Conservation (phyloP, 2,888 invertebrate species). For the Parascotia fuliginaria region DNA sequence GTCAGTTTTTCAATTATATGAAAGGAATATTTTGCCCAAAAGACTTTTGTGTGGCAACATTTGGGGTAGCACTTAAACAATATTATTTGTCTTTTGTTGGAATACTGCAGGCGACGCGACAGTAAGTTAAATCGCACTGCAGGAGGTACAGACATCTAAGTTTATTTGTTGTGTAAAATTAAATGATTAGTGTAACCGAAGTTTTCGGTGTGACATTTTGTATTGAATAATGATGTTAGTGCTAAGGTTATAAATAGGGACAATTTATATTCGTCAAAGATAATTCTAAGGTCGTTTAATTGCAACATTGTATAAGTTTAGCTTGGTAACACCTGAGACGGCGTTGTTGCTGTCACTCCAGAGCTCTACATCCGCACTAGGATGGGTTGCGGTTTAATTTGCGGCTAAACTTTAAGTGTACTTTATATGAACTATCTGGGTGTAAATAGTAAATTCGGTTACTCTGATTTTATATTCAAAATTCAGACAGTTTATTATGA, state of each 20-base stretch:
- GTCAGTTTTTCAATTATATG: conserved; percentile 41
- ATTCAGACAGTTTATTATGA: no score
- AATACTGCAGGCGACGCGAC: background rate
- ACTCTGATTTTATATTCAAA: no score
- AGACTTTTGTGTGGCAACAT: conserved; percentile 18
- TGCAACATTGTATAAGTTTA: background rate
- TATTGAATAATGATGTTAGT: background rate
- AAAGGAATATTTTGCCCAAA: conserved; percentile 22
- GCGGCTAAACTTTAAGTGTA: no score
- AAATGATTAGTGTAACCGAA: background rate
- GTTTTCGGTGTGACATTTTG: background rate
- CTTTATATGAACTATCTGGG: no score
- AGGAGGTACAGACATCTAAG: background rate
- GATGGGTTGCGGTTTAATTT: no score
- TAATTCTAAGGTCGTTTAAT: background rate
- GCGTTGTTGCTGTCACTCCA: no score
- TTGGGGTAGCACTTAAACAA: conserved; percentile 28
- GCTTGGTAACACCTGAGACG: background rate
- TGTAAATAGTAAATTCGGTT: no score
- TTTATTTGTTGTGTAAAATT: background rate
- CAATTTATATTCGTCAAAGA: conserved; percentile 2
- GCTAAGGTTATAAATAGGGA: background rate
- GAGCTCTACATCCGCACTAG: no score
- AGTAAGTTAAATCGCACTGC: background rate
- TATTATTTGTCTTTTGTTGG: conserved; percentile 15